Base-by-base conservation (phyloP, 1,140 invertebrate genomes). In the Acyrthosiphon pisum region DNA sequence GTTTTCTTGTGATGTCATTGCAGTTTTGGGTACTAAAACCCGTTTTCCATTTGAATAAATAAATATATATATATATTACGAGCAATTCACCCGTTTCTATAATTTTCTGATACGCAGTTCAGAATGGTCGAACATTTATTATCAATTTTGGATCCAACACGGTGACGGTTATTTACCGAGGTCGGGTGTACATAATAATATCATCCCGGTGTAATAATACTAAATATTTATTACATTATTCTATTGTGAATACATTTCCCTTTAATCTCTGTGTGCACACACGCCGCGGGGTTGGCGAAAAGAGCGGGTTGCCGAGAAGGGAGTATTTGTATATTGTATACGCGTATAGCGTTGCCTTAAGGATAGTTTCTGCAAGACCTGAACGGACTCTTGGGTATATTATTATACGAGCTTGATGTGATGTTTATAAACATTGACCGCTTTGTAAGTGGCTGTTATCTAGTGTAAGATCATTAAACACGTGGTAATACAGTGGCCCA, bases 361-460 rank as follows among this genome's bases (percentile, higher is more conserved):
- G n/a, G 22, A 89, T 53, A 89, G 48, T 88, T 88, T n/a, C 50
- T 53, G 50, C 30, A 88, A 88, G 86, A 88, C 46, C 46, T 46
- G 86, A 87, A 87, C 30, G 86, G 26, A 89, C 48, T 26, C n/a
- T 30, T 11, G 50, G 50, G 88, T 89, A 41, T 76, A 76, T 76
- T 76, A 76, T 76, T 76, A 76, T 89, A 89, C 88, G 41, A 56
- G 37, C 50, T 56, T 89, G 46, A 53, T 53, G n/a, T 53, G 6
- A 88, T 88, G 87, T 88, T 89, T 89, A 56, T 89, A 89, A 89
- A 56, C 48, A 88, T 88, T 88, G 87, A 48, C 50, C 88, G 50
- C 35, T 53, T 37, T 89, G 50, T 89, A 89, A 37, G 50, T 89
- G 30, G 23, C 48, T 23, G 11, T 89, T 56, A 56, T 89, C 22